A percentile compares a stretch with the other conserved stretches of the same genome.
Conservation (phyloP, 2,888 invertebrate species). For the Formica aserva region DNA sequence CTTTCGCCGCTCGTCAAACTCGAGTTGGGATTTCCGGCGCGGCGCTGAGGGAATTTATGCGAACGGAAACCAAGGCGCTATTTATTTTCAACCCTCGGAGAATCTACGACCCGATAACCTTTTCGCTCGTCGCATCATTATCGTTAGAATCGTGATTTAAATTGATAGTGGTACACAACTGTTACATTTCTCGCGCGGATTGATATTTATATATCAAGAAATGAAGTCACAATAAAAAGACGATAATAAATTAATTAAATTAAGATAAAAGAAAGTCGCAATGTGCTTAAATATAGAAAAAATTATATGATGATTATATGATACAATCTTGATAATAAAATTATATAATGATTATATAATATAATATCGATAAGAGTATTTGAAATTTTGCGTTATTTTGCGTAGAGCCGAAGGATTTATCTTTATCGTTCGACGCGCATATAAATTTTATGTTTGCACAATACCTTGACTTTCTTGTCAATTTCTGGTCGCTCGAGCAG, state of each 20-base stretch:
- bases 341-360: neutral
- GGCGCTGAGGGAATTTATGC: constrained; percentile 19
- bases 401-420: neutral
- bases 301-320: too few relatives aligned
- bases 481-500: constrained; percentile 89
- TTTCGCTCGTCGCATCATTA: constrained; percentile 22
- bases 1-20: constrained; percentile 38
- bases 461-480: constrained; percentile 92
- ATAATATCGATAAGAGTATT: neutral
- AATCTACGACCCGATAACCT: constrained; percentile 26
- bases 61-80: constrained; percentile 9
- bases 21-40: constrained; percentile 20
- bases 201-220: neutral
- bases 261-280: neutral
- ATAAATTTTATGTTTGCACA: neutral
- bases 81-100: constrained; percentile 21
- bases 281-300: neutral
- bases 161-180: neutral
- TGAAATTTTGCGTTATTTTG: neutral
- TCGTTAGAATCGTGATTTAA: constrained; percentile 25
- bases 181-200: neutral
- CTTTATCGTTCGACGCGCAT: too few relatives aligned
- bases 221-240: neutral
- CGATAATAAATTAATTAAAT: neutral
- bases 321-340: too few relatives aligned